Conservation (phyloP, 2,888 invertebrate species). For the Platerodrilus igneus region DNA sequence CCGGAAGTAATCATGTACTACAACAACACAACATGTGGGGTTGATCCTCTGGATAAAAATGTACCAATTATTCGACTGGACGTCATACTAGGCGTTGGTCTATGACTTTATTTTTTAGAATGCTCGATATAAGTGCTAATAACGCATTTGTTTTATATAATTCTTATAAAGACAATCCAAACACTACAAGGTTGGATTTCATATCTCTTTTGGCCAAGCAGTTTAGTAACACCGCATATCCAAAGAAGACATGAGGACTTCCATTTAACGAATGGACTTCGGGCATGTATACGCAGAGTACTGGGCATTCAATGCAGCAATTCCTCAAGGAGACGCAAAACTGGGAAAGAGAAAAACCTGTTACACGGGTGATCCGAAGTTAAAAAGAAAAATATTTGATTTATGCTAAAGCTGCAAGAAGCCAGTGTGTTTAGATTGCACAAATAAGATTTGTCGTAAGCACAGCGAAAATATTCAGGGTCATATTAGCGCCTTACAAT, state of each 20-base stretch:
- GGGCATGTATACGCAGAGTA: background rate
- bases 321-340: background rate
- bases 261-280: background rate
- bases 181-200: background rate
- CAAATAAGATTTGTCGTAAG: background rate
- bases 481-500: too few species aligned
- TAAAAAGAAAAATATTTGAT: constrained; percentile 5
- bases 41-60: constrained; percentile 17
- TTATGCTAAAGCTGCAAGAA: constrained; percentile 4
- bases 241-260: constrained; percentile 2
- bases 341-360: constrained; percentile 2
- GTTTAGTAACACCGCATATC: constrained; percentile 7
- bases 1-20: constrained; percentile 27
- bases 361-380: background rate
- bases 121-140: constrained; percentile 7
- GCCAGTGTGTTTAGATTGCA: constrained; percentile 5
- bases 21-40: constrained; percentile 27
- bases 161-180: background rate
- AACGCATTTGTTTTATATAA: constrained; percentile 4
- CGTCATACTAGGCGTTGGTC: constrained; percentile 5
- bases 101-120: constrained; percentile 11
- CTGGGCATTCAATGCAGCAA: background rate
- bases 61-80: constrained; percentile 1
- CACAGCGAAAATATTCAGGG: too few species aligned
- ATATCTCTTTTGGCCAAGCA: background rate